Evolutionary conservation across 2,888 invertebrate genomes (phyloP), one percentile per base, ranked within the genome.

Genomic region (Cephalotes varians): DNA sequence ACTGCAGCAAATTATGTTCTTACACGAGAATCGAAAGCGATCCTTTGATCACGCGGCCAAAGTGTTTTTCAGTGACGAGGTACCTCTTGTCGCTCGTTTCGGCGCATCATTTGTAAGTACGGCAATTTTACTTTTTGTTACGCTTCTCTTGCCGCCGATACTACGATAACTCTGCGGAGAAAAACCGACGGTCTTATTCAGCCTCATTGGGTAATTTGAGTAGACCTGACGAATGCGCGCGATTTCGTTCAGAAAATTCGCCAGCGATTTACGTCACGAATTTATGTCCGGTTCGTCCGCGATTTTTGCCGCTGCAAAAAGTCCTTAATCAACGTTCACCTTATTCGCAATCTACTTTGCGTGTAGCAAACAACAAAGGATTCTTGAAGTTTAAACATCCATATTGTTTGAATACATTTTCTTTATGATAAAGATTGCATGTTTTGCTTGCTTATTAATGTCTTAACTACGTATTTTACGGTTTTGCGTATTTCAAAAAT

Each of bases 101-200:
- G 83, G 82, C 79, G 84, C 88, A 85, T 88, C 90, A 83, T 83
- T 85, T 74, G 90, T 89, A 88, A 87, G 87, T 84, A 85, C 83
- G 81, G 86, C 85, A 90, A 89, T 90, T 90, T 89, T 72, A 67
- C 88, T 90, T 90, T 90, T 89, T 89, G 67, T 58, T 4, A 51
- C 54, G 28, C 51, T 54, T 62, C 74, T 72, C 64, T 37, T 47
- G 51, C 62, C 69, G 67, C 54, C 84, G 49, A 73, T 83, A 73
- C 82, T 83, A 80, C 90, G 86, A 81, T 88, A 90, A 86, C 82
- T 79, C 64, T 64, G 81, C 58, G 34, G 64, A 67, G 85, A 90
- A 88, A 86, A 90, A 86, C 82, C 37, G 37, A 9, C 86, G 82
- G 84, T 83, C 90, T 84, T 88, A 85, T 88, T 90, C 85, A 60